Conservation (phyloP, 2,888 invertebrate species). For the Lepeophtheirus nordmannii region DNA sequence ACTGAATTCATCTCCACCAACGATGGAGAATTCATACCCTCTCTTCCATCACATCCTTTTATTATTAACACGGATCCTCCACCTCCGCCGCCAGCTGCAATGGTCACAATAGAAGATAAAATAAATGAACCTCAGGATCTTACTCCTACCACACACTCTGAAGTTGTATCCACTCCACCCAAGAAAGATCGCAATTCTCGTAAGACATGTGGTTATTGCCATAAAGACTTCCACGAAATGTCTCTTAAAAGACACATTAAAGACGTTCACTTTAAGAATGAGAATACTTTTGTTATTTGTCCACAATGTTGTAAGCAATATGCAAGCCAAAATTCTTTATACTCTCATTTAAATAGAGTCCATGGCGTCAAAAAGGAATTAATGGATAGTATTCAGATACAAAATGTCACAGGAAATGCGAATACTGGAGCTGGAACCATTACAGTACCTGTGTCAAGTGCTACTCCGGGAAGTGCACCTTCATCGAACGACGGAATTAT, state of each 20-base stretch:
- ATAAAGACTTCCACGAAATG: slow-evolving; percentile 25
- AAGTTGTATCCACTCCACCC: neutral
- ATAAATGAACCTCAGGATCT: slow-evolving; percentile 23
- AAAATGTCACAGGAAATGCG: neutral
- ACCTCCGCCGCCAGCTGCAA: neutral
- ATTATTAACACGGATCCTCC: neutral
- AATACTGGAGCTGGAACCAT: neutral
- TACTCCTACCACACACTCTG: slow-evolving; percentile 4
- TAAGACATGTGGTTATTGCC: slow-evolving; percentile 21
- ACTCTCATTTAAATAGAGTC: slow-evolving; percentile 24
- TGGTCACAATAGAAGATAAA: neutral
- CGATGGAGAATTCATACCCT: slow-evolving; percentile 19
- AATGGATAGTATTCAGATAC: slow-evolving; percentile 7
- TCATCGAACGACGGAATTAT: slow-evolving; percentile 8
- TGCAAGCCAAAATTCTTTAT: slow-evolving; percentile 24
- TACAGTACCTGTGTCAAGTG: neutral
- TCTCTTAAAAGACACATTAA: slow-evolving; percentile 24
- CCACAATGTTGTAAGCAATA: slow-evolving; percentile 25
- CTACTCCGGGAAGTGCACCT: neutral
- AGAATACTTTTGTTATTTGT: slow-evolving; percentile 24
- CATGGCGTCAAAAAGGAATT: slow-evolving; percentile 24
- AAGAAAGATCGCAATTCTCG: slow-evolving; percentile 11
- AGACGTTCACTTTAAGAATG: slow-evolving; percentile 23
- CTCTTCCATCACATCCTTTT: neutral
- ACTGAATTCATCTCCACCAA: slow-evolving; percentile 22